These are phyloP conservation scores for Heliconius sara DNA, from an alignment of 2,888 invertebrate species.

Conservation along the genomic window DNA sequence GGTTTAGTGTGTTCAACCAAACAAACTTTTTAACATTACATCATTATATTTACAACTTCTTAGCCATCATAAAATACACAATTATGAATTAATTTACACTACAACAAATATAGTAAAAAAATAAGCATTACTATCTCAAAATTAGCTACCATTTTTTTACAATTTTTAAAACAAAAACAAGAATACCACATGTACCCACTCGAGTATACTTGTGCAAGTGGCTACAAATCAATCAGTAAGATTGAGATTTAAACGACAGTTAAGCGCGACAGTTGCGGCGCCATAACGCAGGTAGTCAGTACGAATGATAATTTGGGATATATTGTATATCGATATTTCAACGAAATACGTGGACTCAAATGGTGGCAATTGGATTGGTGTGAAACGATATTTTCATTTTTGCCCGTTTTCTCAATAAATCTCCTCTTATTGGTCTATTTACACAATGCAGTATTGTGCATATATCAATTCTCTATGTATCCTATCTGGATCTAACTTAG, in stretches of 20 bases:
- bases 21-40: too few relatives aligned
- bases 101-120: background rate
- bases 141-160: background rate
- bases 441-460: too few relatives aligned
- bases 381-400: too few relatives aligned
- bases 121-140: background rate
- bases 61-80: background rate
- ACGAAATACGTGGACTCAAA: too few relatives aligned
- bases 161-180: constrained; percentile 11
- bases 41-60: too few relatives aligned
- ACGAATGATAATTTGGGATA: background rate
- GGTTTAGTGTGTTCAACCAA: too few relatives aligned
- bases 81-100: background rate
- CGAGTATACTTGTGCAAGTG: constrained; percentile 8
- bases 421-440: too few relatives aligned
- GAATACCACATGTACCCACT: constrained; percentile 38
- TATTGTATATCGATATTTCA: background rate
- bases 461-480: too few relatives aligned
- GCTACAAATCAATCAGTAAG: constrained; percentile 45
- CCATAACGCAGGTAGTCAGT: constrained; percentile 35
- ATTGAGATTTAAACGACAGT: constrained; percentile 42
- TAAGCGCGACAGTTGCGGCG: constrained; percentile 40
- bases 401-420: too few relatives aligned
- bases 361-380: too few relatives aligned
- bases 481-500: too few relatives aligned